These are phyloP conservation scores for Hyposoter didymator DNA, from an alignment of 2,888 invertebrate genomes.

Conservation along the genomic window DNA sequence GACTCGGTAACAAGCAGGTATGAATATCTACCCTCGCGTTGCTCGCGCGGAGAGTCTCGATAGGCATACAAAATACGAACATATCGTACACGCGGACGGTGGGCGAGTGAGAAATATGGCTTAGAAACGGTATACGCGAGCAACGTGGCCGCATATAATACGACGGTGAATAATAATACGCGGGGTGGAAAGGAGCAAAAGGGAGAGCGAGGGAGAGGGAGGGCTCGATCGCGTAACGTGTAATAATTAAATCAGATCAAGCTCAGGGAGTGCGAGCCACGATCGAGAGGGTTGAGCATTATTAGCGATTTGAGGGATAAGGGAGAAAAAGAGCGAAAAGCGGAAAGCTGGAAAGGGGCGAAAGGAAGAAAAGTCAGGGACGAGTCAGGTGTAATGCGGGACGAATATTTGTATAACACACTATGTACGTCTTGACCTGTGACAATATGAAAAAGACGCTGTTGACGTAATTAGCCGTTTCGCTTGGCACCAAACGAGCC, in stretches of 20 bases:
- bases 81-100: neutral
- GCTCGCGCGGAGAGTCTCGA: neutral
- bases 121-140: conserved; percentile 50
- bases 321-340: neutral
- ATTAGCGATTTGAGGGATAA: conserved; percentile 66
- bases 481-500: neutral
- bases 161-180: conserved; percentile 66
- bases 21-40: conserved; percentile 52
- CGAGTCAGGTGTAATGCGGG: conserved; percentile 40
- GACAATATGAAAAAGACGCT: neutral
- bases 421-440: neutral
- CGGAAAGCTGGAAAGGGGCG: neutral
- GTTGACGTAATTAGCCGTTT: neutral
- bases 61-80: neutral
- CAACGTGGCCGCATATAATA: conserved; percentile 45
- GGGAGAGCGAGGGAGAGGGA: neutral
- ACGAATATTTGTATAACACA: conserved; percentile 8
- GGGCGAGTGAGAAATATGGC: conserved; percentile 62
- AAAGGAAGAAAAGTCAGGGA: conserved; percentile 43
- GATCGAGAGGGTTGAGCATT: conserved; percentile 77
- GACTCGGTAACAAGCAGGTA: conserved; percentile 33
- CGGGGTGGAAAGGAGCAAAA: neutral
- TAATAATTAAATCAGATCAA: conserved; percentile 82
- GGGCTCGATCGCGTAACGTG: conserved; percentile 75
- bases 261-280: conserved; percentile 68